These are phyloP conservation scores for Himalopsyche phryganea DNA, from an alignment of 1,140 invertebrate species.

Conservation along the genomic window DNA sequence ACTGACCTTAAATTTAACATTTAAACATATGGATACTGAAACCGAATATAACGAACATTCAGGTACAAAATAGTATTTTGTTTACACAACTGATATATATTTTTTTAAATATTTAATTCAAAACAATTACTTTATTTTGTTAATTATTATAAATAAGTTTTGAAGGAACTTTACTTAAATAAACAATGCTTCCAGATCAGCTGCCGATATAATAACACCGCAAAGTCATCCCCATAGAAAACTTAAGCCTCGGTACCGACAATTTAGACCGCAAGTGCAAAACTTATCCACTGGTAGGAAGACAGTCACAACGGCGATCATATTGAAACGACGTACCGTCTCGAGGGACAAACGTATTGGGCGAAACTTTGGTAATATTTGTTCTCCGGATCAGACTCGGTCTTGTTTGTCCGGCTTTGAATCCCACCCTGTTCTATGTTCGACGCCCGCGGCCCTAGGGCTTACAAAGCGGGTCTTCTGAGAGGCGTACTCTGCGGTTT, in stretches of 20 bases:
- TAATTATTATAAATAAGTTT: too few relatives aligned
- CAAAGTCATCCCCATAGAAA: neutral
- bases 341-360: neutral
- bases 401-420: conserved; percentile 1
- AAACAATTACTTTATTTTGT: too few relatives aligned
- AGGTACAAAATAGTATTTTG: too few relatives aligned
- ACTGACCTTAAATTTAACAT: too few relatives aligned
- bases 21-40: too few relatives aligned
- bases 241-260: neutral
- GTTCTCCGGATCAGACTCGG: conserved; percentile 6
- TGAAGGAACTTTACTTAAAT: too few relatives aligned
- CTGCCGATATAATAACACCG: neutral
- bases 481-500: too few relatives aligned
- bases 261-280: neutral
- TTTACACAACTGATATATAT: too few relatives aligned
- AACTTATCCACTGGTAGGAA: neutral
- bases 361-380: conserved; percentile 12
- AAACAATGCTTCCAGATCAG: too few relatives aligned
- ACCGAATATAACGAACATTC: too few relatives aligned
- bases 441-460: neutral
- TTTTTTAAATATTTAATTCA: too few relatives aligned
- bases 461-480: neutral
- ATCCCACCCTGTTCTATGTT: neutral
- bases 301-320: neutral
- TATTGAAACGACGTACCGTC: neutral